Evolutionary conservation across 2,797 vertebrate species (phyloP).

Genomic region (Corythornis leucogaster): DNA sequence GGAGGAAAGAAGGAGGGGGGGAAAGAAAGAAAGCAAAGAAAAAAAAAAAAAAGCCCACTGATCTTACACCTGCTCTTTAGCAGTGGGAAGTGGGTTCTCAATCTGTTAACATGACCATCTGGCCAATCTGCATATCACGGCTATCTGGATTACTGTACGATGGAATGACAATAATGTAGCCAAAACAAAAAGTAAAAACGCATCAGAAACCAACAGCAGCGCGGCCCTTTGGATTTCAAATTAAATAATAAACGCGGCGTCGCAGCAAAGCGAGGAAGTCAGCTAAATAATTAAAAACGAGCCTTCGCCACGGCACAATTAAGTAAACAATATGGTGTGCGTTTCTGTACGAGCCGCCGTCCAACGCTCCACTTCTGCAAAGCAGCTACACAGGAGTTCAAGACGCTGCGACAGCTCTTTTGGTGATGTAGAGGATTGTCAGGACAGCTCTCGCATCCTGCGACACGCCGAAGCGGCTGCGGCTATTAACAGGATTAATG

Average conservation of each 20-base stretch:
- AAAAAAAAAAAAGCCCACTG: constrained; percentile 59
- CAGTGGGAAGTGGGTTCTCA: constrained; percentile 82
- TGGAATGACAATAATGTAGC: constrained; percentile 79
- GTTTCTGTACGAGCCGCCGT: background rate
- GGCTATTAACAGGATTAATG: constrained; percentile 45
- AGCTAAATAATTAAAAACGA: constrained; percentile 66
- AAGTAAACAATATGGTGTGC: constrained; percentile 57
- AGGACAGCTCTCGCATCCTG: constrained; percentile 26
- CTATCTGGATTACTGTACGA: constrained; percentile 77
- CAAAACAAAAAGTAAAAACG: constrained; percentile 72
- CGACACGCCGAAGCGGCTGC: background rate
- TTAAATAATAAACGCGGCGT: constrained; percentile 44
- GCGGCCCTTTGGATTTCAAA: constrained; percentile 63
- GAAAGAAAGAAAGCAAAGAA: background rate
- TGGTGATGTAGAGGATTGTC: background rate
- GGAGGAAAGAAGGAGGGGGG: background rate
- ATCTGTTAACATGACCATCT: constrained; percentile 84
- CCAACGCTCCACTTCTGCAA: constrained; percentile 9
- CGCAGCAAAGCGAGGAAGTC: constrained; percentile 42
- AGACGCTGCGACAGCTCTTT: constrained; percentile 26
- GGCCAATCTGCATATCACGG: constrained; percentile 81
- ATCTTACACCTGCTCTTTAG: constrained; percentile 83
- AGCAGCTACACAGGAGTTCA: constrained; percentile 2
- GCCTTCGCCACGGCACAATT: background rate
- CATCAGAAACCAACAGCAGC: constrained; percentile 64